Base-by-base conservation (phyloP, 2,113 vertebrate genomes). In the Phyllostomus hastatus region DNA sequence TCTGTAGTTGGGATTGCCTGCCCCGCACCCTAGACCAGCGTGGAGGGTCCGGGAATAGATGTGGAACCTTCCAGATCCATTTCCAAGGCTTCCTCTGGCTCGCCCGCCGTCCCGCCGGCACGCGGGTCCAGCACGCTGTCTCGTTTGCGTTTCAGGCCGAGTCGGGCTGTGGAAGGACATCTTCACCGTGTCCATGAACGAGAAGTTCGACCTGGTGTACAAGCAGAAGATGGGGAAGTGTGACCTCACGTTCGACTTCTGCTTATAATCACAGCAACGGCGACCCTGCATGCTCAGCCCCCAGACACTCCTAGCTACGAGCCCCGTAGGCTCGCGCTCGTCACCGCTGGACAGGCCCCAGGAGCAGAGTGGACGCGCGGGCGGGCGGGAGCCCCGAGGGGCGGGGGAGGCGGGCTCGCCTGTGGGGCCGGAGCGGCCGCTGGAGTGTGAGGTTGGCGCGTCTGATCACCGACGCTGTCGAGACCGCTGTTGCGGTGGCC, bases 151-250 rank as follows among this genome's bases (percentile, higher is more conserved):
- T 98, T 50, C 98, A 99, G 99, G 99, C 96, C 98, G 99, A 64
- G 99, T 99, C 8, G 99, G 99, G 84, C 98, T 99, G 64, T 99
- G 99, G 99, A 99, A 99, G 98, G 99, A 99, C 96, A 98, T 99
- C 98, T 99, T 99, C 98, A 99, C 99, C n/a, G 99, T 99, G 93
- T 99, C 99, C 54, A 99, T 99, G 99, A 99, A 99, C 10, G 99
- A 99, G 95, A 99, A 99, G 98, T 99, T 99, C 84, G 99, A 99
- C 75, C 96, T 98, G 4, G 99, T 99, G 88, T 99, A 99, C 96
- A 99, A 99, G 97, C 99, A 99, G 99, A 99, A 99, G 99, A 99
- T 99, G 99, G 99, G 99, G 89, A 99, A 99, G 98, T 99, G 99
- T 17, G 99, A 99, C 98, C 99, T 99, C 95, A 99, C 97, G 12